These are phyloP conservation scores for Coelopa pilipes DNA, from an alignment of 2,888 invertebrate genomes.

Conservation along the genomic window DNA sequence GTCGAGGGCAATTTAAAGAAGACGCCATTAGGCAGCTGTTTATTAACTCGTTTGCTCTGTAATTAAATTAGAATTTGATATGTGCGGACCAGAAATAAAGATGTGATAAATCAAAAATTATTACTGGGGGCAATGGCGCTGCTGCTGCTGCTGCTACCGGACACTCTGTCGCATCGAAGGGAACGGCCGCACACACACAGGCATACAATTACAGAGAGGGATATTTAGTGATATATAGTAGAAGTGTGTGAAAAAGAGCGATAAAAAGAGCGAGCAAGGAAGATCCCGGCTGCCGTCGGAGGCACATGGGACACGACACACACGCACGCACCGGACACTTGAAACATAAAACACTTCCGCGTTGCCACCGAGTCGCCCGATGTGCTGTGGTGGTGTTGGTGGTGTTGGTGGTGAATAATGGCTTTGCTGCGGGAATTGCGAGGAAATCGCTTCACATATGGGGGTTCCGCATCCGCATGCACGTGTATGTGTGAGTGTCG, in stretches of 20 bases:
- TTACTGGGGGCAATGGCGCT: not conserved
- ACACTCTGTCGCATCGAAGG: not conserved
- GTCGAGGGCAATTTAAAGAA: too few species aligned
- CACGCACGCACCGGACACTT: not conserved
- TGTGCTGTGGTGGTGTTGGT: too few species aligned
- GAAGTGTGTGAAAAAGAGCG: not conserved
- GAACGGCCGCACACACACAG: not conserved
- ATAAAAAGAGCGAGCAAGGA: too few species aligned
- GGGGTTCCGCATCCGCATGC: too few species aligned
- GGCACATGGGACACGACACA: not conserved
- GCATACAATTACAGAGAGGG: not conserved
- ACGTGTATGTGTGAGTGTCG: too few species aligned
- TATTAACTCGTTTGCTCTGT: not conserved
- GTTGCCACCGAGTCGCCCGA: too few species aligned
- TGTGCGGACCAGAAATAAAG: not conserved
- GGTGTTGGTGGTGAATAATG: too few species aligned
- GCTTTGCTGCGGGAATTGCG: not conserved
- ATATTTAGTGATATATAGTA: not conserved
- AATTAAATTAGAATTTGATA: not conserved
- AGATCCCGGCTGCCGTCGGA: too few species aligned
- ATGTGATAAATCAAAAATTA: conserved; percentile 8
- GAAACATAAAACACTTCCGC: conserved; percentile 13
- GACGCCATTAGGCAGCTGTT: not conserved
- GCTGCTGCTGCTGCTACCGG: not conserved
- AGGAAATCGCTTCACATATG: not conserved